Evolutionary conservation across 2,888 invertebrate genomes (phyloP).

Genomic region (Calameuta filiformis): DNA sequence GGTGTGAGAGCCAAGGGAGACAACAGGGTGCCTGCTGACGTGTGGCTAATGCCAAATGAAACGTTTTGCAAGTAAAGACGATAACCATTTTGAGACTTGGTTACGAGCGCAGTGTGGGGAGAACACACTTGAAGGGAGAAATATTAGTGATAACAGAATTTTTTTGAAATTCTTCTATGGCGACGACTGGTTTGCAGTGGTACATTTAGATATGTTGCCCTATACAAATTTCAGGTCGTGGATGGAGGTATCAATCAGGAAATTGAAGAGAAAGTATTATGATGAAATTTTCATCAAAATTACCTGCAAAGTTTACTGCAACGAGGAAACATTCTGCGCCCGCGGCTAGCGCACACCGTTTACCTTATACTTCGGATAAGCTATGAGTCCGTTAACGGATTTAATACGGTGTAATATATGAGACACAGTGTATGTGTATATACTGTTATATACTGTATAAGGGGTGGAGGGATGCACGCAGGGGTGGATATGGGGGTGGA

Average conservation of each 20-base stretch:
- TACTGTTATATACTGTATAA: slow-evolving; percentile 17
- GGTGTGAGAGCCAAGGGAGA: slow-evolving; percentile 16
- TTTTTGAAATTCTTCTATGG: not conserved
- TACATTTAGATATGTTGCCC: not conserved
- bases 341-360: not conserved
- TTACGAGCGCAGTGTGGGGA: not conserved
- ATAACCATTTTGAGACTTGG: not conserved
- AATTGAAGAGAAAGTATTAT: not conserved
- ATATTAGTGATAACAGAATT: not conserved
- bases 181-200: not conserved
- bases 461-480: slow-evolving; percentile 18
- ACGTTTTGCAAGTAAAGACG: slow-evolving; percentile 17
- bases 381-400: slow-evolving; percentile 38
- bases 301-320: not conserved
- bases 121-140: not conserved
- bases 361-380: slow-evolving; percentile 18
- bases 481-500: slow-evolving; percentile 41
- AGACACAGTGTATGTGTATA: slow-evolving; percentile 21
- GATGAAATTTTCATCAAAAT: slow-evolving; percentile 2
- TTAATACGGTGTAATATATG: slow-evolving; percentile 47
- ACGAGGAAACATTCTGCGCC: not conserved
- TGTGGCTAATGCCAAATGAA: slow-evolving; percentile 28
- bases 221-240: not conserved
- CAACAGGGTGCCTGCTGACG: slow-evolving; percentile 25
- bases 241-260: not conserved